phyloP scores from a whole-genome alignment of 2,888 invertebrate species.

The Gasteruption jaculator region DNA sequence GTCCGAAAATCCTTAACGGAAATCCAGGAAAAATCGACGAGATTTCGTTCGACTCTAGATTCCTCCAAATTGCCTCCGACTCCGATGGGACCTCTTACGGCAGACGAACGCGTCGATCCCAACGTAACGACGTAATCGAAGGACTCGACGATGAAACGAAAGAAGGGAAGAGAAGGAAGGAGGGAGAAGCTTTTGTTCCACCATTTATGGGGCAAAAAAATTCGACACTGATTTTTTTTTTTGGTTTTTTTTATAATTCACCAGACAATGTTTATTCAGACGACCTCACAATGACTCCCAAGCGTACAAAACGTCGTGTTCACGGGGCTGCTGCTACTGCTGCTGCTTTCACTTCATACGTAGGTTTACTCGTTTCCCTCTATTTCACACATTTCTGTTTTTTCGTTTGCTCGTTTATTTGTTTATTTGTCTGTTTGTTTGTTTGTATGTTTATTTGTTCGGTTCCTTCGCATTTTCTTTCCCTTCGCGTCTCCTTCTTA shows the following conservation, averaged over 20 bases:
- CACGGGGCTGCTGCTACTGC: conserved; percentile 53
- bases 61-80: no score
- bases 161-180: not conserved
- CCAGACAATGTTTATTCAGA: conserved; percentile 66
- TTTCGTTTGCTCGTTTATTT: conserved; percentile 28
- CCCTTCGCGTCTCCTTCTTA: conserved; percentile 45
- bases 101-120: not conserved
- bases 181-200: not conserved
- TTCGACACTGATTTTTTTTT: conserved; percentile 5
- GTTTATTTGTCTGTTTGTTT: conserved; percentile 18
- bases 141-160: not conserved
- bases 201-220: not conserved
- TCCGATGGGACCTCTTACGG: not conserved
- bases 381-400: conserved; percentile 13
- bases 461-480: conserved; percentile 27
- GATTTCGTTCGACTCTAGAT: no score
- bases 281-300: conserved; percentile 73
- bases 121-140: no score
- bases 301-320: conserved; percentile 70
- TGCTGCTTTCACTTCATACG: conserved; percentile 30
- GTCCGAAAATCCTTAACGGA: no score
- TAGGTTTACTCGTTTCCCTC: conserved; percentile 23
- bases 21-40: no score
- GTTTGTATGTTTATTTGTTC: conserved; percentile 17
- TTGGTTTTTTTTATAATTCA: conserved; percentile 54